These are phyloP conservation scores for Dipodomys merriami DNA, from an alignment of 2,113 vertebrate species.

Conservation along the genomic window DNA sequence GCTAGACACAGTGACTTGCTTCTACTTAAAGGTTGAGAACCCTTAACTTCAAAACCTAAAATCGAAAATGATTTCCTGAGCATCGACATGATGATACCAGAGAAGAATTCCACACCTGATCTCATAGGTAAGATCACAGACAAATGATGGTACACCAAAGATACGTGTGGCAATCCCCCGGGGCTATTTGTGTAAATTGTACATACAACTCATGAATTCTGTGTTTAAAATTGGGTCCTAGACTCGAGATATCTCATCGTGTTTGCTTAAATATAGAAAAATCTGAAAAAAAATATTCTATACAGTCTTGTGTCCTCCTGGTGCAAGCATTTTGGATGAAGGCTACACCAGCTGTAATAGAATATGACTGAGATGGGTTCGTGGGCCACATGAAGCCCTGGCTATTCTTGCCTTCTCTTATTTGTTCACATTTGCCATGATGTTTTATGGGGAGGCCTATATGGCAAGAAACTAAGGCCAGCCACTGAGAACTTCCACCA, in stretches of 20 bases:
- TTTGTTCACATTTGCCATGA: not conserved
- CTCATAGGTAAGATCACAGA: not conserved
- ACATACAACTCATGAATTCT: not conserved
- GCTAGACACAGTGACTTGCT: not conserved
- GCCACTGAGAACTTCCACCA: not conserved
- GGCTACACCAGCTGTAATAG: too few relatives aligned
- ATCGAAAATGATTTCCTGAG: not conserved
- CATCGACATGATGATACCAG: not conserved
- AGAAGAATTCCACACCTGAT: not conserved
- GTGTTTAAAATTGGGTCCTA: not conserved
- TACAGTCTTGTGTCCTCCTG: not conserved
- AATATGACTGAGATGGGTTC: not conserved
- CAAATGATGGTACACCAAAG: not conserved
- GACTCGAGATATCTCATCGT: not conserved
- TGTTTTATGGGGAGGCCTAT: fast-evolving
- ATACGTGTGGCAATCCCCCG: not conserved
- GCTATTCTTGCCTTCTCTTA: not conserved
- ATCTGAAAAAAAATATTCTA: not conserved
- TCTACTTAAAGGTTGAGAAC: not conserved
- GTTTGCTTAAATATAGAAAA: not conserved
- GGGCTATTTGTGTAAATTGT: not conserved
- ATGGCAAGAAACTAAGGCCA: not conserved
- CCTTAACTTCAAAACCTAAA: not conserved
- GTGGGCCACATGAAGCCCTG: not conserved
- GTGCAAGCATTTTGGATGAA: not conserved